Evolutionary conservation across 2,888 invertebrate genomes (phyloP).

Genomic region (Amorpha juglandis): DNA sequence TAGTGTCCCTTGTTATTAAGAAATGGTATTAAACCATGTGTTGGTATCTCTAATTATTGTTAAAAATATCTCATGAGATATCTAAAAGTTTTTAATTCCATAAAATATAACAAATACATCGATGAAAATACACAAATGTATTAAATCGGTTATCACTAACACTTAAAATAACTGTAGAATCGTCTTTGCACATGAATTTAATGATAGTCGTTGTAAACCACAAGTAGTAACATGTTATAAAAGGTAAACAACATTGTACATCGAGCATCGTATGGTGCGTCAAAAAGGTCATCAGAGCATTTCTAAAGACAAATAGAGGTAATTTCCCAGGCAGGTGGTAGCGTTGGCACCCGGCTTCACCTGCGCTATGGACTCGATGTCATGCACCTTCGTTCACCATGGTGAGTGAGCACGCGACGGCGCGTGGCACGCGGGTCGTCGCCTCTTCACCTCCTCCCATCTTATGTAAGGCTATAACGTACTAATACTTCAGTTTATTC

Average conservation of each 20-base stretch:
- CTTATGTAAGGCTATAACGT: slow-evolving; percentile 23
- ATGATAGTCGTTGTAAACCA: neutral
- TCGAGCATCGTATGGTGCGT: neutral
- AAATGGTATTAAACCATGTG: too few species aligned
- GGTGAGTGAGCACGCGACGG: slow-evolving; percentile 66
- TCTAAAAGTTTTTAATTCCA: too few species aligned
- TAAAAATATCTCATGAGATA: too few species aligned
- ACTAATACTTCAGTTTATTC: neutral
- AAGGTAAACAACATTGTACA: slow-evolving; percentile 11
- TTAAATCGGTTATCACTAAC: too few species aligned
- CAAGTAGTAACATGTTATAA: neutral
- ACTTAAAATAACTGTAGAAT: too few species aligned
- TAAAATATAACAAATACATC: too few species aligned
- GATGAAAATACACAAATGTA: too few species aligned
- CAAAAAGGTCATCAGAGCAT: slow-evolving; percentile 52
- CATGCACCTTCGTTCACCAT: slow-evolving; percentile 73
- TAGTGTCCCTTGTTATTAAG: too few species aligned
- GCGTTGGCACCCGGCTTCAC: slow-evolving; percentile 38
- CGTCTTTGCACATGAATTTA: too few species aligned
- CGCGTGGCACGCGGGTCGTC: slow-evolving; percentile 66
- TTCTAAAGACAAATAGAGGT: slow-evolving; percentile 34
- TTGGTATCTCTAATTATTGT: too few species aligned
- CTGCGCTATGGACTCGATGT: slow-evolving; percentile 53
- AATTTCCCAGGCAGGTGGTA: slow-evolving; percentile 49
- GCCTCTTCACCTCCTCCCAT: slow-evolving; percentile 50